Base-by-base conservation (phyloP, 2,888 invertebrate species). In the Spodoptera exigua region DNA sequence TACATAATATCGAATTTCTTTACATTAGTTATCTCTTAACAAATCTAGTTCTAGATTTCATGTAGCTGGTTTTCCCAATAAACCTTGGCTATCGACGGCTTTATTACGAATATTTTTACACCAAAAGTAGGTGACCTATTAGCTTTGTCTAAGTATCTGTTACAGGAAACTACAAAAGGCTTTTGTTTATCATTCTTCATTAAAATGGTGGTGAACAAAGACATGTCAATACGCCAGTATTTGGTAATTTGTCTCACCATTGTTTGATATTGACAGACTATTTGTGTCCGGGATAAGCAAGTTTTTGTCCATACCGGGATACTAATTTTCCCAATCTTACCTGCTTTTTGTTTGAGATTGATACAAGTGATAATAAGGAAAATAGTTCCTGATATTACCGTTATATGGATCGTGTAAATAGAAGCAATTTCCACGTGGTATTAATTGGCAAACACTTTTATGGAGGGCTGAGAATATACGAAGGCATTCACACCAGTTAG, bases 211-310 rank as follows among this genome's bases (percentile, higher is more conserved):
- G 65, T 70, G 79, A 85, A 89, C 89, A 89, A 89, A 69, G 80
- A 82, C 79, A 80, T 68, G 85, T 83, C 87, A 81, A 89, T 87
- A 86, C 81, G 84, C 81, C 82, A 81, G 76, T 84, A 80, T 84
- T 85, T 83, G 82, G 84, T 86, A 88, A 89, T 90, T 90, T 89
- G 85, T 88, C 86, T 86, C 76, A 67, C 78, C 76, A 88, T 90
- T 90, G 89, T 89, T 85, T 72, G 76, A 41, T 66, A 36, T 74
- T 83, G 83, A 82, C 83, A 77, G 79, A 76, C 76, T 85, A 85
- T 88, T 87, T 88, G 79, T 82, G 65, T 76, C 53, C 70, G 73
- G 74, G 76, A 77, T 80, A 78, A 80, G 78, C 78, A 72, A 68
- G 75, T 81, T 81, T 78, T 39, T 45, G 35, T 11, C 44, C 35